Base-by-base conservation (phyloP, 2,797 vertebrate species). In the Muraenolepis orangiensis region DNA sequence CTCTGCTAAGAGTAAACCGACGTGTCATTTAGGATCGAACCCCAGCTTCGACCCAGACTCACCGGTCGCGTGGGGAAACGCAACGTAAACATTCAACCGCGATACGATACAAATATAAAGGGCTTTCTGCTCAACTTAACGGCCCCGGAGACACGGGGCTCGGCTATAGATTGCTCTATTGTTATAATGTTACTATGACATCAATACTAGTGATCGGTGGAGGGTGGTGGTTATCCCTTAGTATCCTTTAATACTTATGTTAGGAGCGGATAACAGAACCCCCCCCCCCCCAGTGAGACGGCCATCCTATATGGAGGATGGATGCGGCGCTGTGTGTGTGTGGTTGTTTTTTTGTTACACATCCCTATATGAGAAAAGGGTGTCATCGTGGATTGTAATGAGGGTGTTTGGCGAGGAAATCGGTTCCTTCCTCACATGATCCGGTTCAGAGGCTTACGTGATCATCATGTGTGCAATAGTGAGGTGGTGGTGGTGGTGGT, bases 341-440 rank as follows among this genome's bases (percentile, higher is more conserved):
- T 72, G 61, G 80, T 57, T 70, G 80, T 75, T 61, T 6, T 61
- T 8, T 51, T 51, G 3, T 51, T 4, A 61, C 51, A 61, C 51
- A 61, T 26, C 51, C 51, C 51, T 26, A 11, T 26, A 11, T 23
- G 51, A 61, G 31, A 78, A 83, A 77, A 79, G 80, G 87, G 83
- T 83, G 85, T 89, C 87, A 91, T 90, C 85, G 40, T 83, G 11
- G 4, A 90, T 85, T 82, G 81, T 83, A 84, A 86, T 88, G 75
- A 77, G 76, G 69, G 84, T 72, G 81, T 82, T n/a, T n/a, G 78
- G 82, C 70, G 74, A 77, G 76, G 82, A 82, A 78, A 82, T 26
- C 2, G 71, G 72, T 28, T 76, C 66, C 69, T n/a, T 51, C 18
- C 14, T n/a, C 46, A 6, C 4, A 20, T 23, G 46, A 29, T 51